A percentile compares a stretch with the other conserved stretches of the same genome.
Evolutionary conservation across 2,113 vertebrate genomes (phyloP).

Genomic region (Grantiella picta): DNA sequence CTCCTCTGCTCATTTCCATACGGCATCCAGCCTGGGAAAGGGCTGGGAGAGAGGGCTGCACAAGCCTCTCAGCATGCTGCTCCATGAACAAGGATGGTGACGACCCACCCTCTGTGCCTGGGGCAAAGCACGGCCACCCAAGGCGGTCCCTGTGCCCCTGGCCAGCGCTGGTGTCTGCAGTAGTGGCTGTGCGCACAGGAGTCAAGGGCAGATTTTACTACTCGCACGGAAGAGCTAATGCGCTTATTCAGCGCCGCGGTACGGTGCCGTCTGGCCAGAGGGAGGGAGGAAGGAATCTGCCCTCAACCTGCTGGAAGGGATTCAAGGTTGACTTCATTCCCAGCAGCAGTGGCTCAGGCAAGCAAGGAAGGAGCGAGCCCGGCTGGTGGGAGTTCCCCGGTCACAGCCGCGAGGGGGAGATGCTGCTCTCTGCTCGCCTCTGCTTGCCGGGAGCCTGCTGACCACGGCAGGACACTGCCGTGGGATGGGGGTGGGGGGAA

Average conservation of each 20-base stretch:
- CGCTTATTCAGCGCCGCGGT: not conserved
- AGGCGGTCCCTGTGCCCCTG: not conserved
- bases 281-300: conserved; percentile 50
- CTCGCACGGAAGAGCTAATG: not conserved
- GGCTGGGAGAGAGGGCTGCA: not conserved
- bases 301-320: conserved; percentile 30
- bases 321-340: conserved; percentile 33
- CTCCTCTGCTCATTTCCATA: not conserved
- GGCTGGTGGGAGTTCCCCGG: rapidly evolving
- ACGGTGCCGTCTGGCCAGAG: not conserved
- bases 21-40: rapidly evolving
- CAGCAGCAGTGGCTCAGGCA: rapidly evolving
- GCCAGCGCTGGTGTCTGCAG: rapidly evolving
- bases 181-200: rapidly evolving
- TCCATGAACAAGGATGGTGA: not conserved
- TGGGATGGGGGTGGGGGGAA: rapidly evolving
- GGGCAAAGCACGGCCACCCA: not conserved
- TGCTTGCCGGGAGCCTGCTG: not conserved
- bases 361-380: not conserved
- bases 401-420: not conserved
- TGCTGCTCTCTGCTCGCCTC: not conserved
- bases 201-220: conserved; percentile 21
- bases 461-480: rapidly evolving
- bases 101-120: not conserved
- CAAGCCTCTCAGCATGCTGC: rapidly evolving